These are phyloP conservation scores for Drosophila falleni DNA, from an alignment of 2,888 invertebrate genomes.

Conservation along the genomic window DNA sequence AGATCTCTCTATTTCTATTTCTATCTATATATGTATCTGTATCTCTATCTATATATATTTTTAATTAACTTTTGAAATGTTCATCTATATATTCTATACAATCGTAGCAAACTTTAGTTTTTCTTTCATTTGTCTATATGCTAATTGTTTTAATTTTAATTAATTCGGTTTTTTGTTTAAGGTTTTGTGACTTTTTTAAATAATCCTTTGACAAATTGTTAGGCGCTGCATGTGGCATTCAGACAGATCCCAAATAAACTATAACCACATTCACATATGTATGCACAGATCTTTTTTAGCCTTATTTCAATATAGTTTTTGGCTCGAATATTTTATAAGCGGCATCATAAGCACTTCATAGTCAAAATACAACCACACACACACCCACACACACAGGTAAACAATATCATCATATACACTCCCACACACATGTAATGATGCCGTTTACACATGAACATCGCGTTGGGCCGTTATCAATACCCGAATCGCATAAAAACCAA, in stretches of 20 bases:
- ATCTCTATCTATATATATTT: conserved; percentile 10
- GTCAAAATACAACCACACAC: conserved; percentile 40
- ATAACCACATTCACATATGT: too few species aligned
- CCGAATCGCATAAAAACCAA: conserved; percentile 76
- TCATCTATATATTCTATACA: conserved; percentile 3
- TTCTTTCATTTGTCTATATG: conserved; percentile 1
- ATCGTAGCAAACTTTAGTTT: conserved; percentile 15
- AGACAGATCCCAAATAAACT: conserved; percentile 1
- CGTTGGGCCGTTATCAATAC: conserved; percentile 74
- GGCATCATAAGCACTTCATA: conserved; percentile 69
- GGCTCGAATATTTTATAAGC: conserved; percentile 53
- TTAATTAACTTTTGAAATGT: conserved; percentile 19
- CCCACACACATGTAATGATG: conserved; percentile 57
- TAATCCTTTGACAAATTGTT: conserved; percentile 14
- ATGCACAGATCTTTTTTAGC: neutral
- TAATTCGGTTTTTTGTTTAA: conserved; percentile 9
- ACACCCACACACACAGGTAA: conserved; percentile 10
- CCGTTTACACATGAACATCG: conserved; percentile 76
- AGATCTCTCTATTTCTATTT: conserved; percentile 5
- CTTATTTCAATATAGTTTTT: conserved; percentile 24
- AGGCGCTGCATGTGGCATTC: conserved; percentile 36
- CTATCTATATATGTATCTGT: conserved; percentile 4
- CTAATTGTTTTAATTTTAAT: conserved; percentile 8
- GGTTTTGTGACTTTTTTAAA: conserved; percentile 20
- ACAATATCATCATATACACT: conserved; percentile 19